Base-by-base conservation (phyloP, 1,140 invertebrate genomes). In the Andrena cerasifolii region DNA sequence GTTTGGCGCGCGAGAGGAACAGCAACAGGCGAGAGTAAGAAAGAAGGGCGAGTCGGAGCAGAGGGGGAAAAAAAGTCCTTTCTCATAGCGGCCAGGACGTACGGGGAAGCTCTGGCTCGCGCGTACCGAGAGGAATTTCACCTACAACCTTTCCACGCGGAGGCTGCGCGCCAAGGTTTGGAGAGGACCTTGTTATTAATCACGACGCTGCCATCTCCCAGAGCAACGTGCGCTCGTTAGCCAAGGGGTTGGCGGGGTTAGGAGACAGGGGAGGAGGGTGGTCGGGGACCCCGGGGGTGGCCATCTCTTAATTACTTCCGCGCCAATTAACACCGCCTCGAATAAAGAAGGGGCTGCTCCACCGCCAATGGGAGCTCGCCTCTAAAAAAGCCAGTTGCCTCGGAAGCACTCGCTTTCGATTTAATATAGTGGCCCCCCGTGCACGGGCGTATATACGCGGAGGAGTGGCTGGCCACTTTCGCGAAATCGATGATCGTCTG, bases 291-390 rank as follows among this genome's bases (percentile, higher is more conserved):
- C 80, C 80, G 81, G 82, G 68, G 86, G 65, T 73, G 77, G 73
- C 89, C 86, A 88, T 90, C 89, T 91, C 90, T 92, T 91, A 91
- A 92, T 92, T 92, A 92, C 89, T 92, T 92, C 91, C 90, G 89
- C 91, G 84, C 90, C 91, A 92, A 92, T 92, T 92, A 92, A 92
- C 88, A 90, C 86, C 82, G 87, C 85, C 85, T 88, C 83, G 82
- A 74, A 86, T 77, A 66, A 87, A 84, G 82, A 85, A 87, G 88
- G 87, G 80, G 79, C 80, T 87, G 82, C 68, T 73, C 59, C 53
- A 82, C 78, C 88, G 65, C 87, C 87, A 89, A 90, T 89, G 77
- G 81, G 82, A 79, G 68, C 72, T 63, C 79, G 53, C 51, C 62
- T 74, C 80, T 77, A 47, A 77, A 86, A 86, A 82, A 77, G 83